Evolutionary conservation across 2,113 vertebrate species (phyloP), one percentile per base, ranked within the genome.

Genomic region (Nothobranchius kuhntae): DNA sequence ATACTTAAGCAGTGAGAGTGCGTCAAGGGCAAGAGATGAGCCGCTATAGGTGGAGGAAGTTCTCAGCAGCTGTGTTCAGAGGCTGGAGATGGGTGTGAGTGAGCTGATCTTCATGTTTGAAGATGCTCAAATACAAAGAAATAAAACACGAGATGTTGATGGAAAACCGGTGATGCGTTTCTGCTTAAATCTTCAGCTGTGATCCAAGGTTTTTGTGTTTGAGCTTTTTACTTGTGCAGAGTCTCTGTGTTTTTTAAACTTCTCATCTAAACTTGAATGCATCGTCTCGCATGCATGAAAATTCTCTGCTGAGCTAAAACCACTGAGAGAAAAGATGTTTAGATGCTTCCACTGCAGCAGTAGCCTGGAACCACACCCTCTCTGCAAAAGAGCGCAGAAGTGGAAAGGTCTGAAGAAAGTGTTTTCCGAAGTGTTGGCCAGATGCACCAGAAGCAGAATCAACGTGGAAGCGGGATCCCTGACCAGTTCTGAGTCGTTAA

Each of bases 361-460:
- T 36, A 61, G 83, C 68, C 60, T 62, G 52, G 81, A 86, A 87
- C 87, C 86, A 86, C 88, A 87, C 90, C 87, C 88, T 87, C 53
- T 52, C 24, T 68, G 65, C 15, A 72, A 5, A 73, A 74, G 2
- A 75, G 71, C 50, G 52, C 67, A 64, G 30, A 60, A 73, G 68
- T 80, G 86, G 85, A 87, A 86, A 88, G 75, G 71, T 73, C 82
- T 81, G 75, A 87, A 80, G 77, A 78, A 69, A 79, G 70, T 48
- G 42, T 89, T 91, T 92, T 92, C 91, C 89, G 88, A 48, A 55
- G 65, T 53, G 11, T 57, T 44, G 71, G 80, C 89, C 90, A 92
- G 75, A 89, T 80, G 84, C 51, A 75, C 68, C 50, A 76, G 80
- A 80, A 76, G 59, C 58, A 68, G 54, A 47, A 65, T 21, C 54